Evolutionary conservation across 2,888 invertebrate species (phyloP).

Genomic region (Neoascia interrupta): DNA sequence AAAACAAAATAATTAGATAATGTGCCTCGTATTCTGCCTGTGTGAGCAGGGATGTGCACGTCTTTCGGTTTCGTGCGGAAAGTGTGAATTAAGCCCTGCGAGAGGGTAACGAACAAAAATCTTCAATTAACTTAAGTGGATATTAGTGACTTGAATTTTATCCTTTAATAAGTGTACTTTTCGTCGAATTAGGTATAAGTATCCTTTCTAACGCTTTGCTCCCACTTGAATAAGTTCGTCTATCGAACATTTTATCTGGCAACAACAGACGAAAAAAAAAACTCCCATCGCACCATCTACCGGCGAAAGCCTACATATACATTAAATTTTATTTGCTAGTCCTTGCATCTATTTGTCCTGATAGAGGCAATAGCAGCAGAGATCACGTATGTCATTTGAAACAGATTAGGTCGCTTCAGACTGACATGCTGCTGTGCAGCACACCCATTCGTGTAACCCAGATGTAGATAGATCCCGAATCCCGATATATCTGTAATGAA

Average conservation of each 20-base stretch:
- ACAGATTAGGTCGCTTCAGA: slow-evolving; percentile 38
- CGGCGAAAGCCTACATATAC: background rate
- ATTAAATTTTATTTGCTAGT: slow-evolving; percentile 52
- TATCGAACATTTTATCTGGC: background rate
- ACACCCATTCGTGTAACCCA: too few relatives aligned
- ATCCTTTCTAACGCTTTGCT: background rate
- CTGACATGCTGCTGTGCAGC: slow-evolving; percentile 44
- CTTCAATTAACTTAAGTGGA: slow-evolving; percentile 43
- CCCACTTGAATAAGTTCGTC: background rate
- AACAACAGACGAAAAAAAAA: background rate
- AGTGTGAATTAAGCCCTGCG: too few relatives aligned
- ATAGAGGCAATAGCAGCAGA: background rate
- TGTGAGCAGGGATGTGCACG: background rate
- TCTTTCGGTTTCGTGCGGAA: background rate
- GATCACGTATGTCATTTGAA: slow-evolving; percentile 62
- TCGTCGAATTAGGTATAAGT: background rate
- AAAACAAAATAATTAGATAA: slow-evolving; percentile 49
- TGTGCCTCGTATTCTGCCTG: background rate
- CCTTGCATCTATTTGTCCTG: slow-evolving; percentile 44
- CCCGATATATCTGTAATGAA: slow-evolving; percentile 39
- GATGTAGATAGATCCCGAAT: slow-evolving; percentile 37
- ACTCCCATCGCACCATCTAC: background rate
- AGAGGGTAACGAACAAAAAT: background rate
- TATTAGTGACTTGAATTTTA: slow-evolving; percentile 30
- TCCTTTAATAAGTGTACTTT: slow-evolving; percentile 31